phyloP scores from a whole-genome alignment of 2,888 invertebrate species.

The Clistopyga incitator region DNA sequence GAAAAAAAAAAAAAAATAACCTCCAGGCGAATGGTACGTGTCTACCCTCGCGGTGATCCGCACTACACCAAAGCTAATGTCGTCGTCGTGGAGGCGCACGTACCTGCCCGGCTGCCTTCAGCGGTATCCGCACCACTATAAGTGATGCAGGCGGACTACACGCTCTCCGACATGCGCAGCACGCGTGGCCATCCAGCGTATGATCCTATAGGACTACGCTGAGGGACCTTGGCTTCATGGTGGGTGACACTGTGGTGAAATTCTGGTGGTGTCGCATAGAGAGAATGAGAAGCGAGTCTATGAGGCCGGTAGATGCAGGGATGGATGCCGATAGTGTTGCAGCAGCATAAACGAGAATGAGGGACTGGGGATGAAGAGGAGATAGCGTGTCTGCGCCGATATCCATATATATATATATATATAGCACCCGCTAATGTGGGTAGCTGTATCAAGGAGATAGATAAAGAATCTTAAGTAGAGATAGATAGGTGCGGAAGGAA shows the following conservation, averaged over 20 bases:
- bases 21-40: no score
- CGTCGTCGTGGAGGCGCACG: slow-evolving; percentile 39
- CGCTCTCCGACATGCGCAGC: slow-evolving; percentile 43
- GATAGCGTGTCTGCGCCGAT: slow-evolving; percentile 7
- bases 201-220: slow-evolving; percentile 32
- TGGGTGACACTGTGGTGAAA: slow-evolving; percentile 45
- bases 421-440: neutral
- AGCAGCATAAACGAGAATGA: neutral
- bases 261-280: slow-evolving; percentile 35
- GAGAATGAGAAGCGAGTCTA: slow-evolving; percentile 32
- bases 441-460: slow-evolving; percentile 44
- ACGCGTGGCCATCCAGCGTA: slow-evolving; percentile 24
- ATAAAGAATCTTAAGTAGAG: slow-evolving; percentile 46
- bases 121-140: slow-evolving; percentile 38
- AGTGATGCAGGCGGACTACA: slow-evolving; percentile 29
- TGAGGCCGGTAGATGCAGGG: neutral
- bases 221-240: slow-evolving; percentile 71
- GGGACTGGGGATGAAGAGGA: neutral
- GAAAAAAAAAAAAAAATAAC: no score
- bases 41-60: neutral
- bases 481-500: slow-evolving; percentile 49
- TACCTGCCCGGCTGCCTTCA: slow-evolving; percentile 31
- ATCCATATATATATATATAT: slow-evolving; percentile 1
- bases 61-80: slow-evolving; percentile 37
- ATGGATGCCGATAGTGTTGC: neutral